Conservation (phyloP, 2,113 vertebrate genomes). For the Megaceryle torquata region DNA sequence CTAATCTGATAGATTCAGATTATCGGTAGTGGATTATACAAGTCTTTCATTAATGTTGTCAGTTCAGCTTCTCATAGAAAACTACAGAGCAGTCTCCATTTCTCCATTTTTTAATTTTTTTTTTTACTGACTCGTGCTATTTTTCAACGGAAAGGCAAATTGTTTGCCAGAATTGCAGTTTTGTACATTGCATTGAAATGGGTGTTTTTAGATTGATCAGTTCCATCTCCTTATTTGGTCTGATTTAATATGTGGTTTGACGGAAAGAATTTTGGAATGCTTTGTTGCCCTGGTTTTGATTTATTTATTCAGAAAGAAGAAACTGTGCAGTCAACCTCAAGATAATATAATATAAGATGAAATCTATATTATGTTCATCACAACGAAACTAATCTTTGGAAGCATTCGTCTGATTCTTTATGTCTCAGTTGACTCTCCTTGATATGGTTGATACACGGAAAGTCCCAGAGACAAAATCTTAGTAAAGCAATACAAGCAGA, state of each 20-base stretch:
- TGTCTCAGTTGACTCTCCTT: neutral
- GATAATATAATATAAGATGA: neutral
- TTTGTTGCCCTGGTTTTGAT: neutral
- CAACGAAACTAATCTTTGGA: neutral
- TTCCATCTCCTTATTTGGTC: neutral
- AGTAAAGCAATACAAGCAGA: neutral
- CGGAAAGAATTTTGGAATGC: neutral
- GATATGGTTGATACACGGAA: neutral
- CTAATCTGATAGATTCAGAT: neutral
- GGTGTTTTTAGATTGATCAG: neutral
- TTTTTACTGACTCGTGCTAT: neutral
- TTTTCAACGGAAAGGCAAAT: neutral
- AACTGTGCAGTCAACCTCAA: conserved; percentile 2
- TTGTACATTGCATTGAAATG: neutral
- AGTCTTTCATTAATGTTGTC: neutral
- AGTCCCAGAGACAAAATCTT: neutral
- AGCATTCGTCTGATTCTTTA: neutral
- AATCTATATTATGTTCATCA: neutral
- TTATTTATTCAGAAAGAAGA: conserved; percentile 32
- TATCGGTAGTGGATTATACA: neutral
- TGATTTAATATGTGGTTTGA: neutral
- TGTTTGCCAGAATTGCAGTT: neutral
- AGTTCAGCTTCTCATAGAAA: neutral
- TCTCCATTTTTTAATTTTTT: neutral
- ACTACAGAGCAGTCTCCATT: neutral